A percentile compares a stretch with the other conserved stretches of the same genome.
phyloP scores from a whole-genome alignment of 2,113 vertebrate genomes.

The Chloebia gouldiae region DNA sequence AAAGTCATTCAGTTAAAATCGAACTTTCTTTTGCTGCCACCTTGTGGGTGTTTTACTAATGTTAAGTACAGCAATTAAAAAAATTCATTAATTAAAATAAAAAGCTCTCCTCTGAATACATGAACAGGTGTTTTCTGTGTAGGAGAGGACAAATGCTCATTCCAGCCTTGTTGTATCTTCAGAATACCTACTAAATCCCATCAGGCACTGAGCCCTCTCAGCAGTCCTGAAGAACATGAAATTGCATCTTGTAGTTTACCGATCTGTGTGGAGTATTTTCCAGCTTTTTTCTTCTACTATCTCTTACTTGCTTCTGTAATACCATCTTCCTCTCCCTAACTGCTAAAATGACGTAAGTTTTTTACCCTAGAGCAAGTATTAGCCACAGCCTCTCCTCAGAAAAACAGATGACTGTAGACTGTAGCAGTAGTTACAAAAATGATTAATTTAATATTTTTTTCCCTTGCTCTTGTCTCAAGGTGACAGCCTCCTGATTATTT shows the following conservation, averaged over 20 bases:
- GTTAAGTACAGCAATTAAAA: background rate
- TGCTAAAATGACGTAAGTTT: background rate
- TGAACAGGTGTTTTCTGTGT: background rate
- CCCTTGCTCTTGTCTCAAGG: background rate
- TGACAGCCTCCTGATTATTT: background rate
- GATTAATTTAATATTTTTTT: background rate
- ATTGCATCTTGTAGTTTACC: background rate
- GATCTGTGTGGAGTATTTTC: background rate
- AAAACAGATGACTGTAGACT: background rate
- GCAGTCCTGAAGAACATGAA: background rate
- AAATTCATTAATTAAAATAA: background rate
- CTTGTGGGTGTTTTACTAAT: slow-evolving; percentile 42
- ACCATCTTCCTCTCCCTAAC: background rate
- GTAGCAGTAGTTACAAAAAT: background rate
- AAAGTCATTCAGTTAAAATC: background rate
- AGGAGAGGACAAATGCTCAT: background rate
- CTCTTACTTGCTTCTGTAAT: background rate
- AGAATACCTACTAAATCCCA: background rate
- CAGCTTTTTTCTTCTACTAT: background rate
- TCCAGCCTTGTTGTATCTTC: background rate
- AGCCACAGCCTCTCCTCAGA: background rate
- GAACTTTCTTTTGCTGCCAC: slow-evolving; percentile 72
- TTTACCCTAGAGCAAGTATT: background rate
- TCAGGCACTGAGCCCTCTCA: background rate
- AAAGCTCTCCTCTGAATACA: background rate